Percentiles rank a stretch among this genome's conserved stretches.
phyloP scores from a whole-genome alignment of 92 coral and sea anemone species.

The Nematostella vectensis region DNA sequence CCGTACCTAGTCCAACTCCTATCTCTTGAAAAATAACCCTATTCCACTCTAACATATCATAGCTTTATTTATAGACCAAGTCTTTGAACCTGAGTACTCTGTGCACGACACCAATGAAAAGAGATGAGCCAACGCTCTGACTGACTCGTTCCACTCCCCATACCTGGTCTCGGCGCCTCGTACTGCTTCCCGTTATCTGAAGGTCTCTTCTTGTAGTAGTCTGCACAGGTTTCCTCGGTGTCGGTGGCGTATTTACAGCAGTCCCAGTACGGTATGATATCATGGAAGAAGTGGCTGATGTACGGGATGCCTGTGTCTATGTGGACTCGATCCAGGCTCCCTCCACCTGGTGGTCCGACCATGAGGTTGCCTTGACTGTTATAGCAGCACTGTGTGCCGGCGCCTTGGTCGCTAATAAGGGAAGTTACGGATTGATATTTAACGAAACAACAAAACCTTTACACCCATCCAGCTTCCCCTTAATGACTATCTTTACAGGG shows the following conservation, averaged over 20 bases:
- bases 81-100: too few relatives aligned
- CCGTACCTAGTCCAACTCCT: too few relatives aligned
- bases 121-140: too few relatives aligned
- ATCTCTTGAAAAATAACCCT: too few relatives aligned
- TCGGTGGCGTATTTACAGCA: constrained; percentile 43
- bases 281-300: constrained; percentile 67
- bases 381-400: constrained; percentile 84
- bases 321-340: constrained; percentile 68
- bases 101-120: too few relatives aligned
- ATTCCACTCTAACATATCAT: too few relatives aligned
- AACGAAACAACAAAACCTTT: too few relatives aligned
- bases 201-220: constrained; percentile 69
- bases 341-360: constrained; percentile 51
- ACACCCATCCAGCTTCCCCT: too few relatives aligned
- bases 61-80: too few relatives aligned
- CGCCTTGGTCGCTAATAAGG: constrained; percentile 54
- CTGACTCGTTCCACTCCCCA: too few relatives aligned
- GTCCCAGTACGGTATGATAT: constrained; percentile 67
- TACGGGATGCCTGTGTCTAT: constrained; percentile 56
- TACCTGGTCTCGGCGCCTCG: constrained; percentile 80
- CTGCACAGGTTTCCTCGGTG: constrained; percentile 29
- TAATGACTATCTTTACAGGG: too few relatives aligned
- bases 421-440: too few relatives aligned
- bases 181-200: constrained; percentile 74
- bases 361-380: constrained; percentile 57